Base-by-base conservation (phyloP, 2,113 vertebrate genomes). In the Nettapus auritus region DNA sequence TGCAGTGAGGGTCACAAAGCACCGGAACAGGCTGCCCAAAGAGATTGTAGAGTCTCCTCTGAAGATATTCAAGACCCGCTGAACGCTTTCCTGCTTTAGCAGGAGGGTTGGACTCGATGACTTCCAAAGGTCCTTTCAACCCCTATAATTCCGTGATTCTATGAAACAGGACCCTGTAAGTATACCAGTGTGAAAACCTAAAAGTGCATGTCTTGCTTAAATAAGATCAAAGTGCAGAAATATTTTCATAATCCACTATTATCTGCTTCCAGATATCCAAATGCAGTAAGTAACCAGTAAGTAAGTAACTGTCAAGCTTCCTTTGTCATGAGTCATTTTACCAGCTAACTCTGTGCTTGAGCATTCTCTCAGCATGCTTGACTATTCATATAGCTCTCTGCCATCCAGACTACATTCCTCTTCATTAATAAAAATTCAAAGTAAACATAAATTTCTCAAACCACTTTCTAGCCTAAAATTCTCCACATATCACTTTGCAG, bases 281-380 rank as follows among this genome's bases (percentile, higher is more conserved):
- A 22, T 57, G 38, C 8, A 62, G 14, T 13, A 73, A 59, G 5
- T 18, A 82, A 73, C 10, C 23, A 31, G 22, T n/a, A n/a, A n/a
- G n/a, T n/a, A n/a, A n/a, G 8, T 0, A 2, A 33, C 15, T 57
- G 6, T 83, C 40, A 69, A 23, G 66, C 3, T 8, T 66, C 3
- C 0, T 69, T 74, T 66, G 44, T 7, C 19, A 34, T 31, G 28
- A 63, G 14, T 18, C 8, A 48, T 77, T 80, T 86, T 50, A 73
- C 25, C 14, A 88, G 4, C 8, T 42, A 31, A 53, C 7, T 36
- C 34, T 62, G n/a, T 77, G 19, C 8, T 38, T 81, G 17, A 81
- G 34, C 64, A 29, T 82, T 3, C 14, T 64, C 15, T 50, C 53
- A 59, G 12, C 28, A 63, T 33, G 55, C 19, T 22, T 73, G 25